Conservation (phyloP, 2,113 vertebrate species). For the Australoheros scitulus region DNA sequence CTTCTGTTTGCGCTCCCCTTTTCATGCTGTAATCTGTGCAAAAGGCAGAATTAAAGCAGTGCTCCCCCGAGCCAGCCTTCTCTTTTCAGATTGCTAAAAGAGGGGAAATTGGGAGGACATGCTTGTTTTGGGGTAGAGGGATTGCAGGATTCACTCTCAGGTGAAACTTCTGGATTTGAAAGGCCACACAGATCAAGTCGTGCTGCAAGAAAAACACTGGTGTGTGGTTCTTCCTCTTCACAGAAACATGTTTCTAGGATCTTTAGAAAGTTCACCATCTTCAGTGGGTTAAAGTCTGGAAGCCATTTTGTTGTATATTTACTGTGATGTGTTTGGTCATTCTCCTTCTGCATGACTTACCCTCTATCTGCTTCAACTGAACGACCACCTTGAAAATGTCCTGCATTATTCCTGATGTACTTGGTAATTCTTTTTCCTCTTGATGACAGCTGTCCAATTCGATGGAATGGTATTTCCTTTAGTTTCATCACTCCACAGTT, state of each 20-base stretch:
- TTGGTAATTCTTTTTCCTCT: neutral
- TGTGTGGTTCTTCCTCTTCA: neutral
- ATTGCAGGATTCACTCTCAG: conserved; percentile 36
- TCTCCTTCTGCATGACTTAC: neutral
- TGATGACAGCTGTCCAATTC: neutral
- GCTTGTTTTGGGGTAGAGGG: conserved; percentile 28
- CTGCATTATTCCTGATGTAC: neutral
- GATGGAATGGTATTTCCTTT: neutral
- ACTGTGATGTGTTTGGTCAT: neutral
- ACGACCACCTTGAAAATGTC: neutral
- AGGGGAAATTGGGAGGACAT: conserved; percentile 36
- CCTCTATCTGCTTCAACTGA: neutral
- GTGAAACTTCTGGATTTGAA: conserved; percentile 42
- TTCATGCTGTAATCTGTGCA: conserved; percentile 65
- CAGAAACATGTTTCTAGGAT: neutral
- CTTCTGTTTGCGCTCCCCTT: conserved; percentile 48
- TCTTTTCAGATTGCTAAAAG: conserved; percentile 48
- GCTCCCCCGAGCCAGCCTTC: conserved; percentile 39
- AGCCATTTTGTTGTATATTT: neutral
- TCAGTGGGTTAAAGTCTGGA: neutral
- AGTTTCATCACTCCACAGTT: neutral
- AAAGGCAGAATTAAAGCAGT: conserved; percentile 59
- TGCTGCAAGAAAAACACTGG: neutral
- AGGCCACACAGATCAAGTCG: neutral
- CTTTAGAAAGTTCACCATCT: neutral